Evolutionary conservation across 2,888 invertebrate genomes (phyloP), one percentile per base, ranked within the genome.

Genomic region (Melolontha melolontha): DNA sequence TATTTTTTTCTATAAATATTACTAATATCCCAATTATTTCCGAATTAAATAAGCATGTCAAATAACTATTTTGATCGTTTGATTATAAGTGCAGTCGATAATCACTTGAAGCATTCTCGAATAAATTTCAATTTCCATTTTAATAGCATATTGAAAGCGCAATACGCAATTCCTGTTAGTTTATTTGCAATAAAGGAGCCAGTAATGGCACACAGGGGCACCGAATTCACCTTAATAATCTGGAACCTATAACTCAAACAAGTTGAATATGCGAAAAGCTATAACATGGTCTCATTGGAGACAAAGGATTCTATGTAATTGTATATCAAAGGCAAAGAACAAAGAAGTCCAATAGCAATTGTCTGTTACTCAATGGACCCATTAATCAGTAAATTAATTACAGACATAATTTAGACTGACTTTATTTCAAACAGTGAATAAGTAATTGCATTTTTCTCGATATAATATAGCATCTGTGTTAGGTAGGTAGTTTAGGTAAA

Each of bases 101-200:
- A 47, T 47, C 17, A 17, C 47, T 14, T 14, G 7, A 10, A 47
- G 17, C 47, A 47, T 17, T 47, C 16, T 47, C 47, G 47, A 17
- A 47, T 47, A 47, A 47, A 47, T 47, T 47, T 47, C 47, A 47
- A 47, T 47, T 47, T 47, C 47, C 47, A 47, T 47, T 47, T 47
- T 17, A 17, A 14, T 47, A 17, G 47, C 17, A 47, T 47, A 47
- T 47, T 17, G 47, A 47, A 8, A n/a, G 14, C 47, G 47, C 14
- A 47, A 4, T 14, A 47, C 8, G 47, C 12, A 47, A 47, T 47
- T 47, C 47, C 7, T 17, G 12, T 47, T 47, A 47, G 47, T 47
- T 47, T 47, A 47, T 47, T 47, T 47, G 47, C 17, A 47, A 47
- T 47, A 47, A 17, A 12, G 47, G 47, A 47, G 17, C 12, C 17